These are phyloP conservation scores for Pardosa pseudoannulata DNA, from an alignment of 2,888 invertebrate species.

Conservation along the genomic window DNA sequence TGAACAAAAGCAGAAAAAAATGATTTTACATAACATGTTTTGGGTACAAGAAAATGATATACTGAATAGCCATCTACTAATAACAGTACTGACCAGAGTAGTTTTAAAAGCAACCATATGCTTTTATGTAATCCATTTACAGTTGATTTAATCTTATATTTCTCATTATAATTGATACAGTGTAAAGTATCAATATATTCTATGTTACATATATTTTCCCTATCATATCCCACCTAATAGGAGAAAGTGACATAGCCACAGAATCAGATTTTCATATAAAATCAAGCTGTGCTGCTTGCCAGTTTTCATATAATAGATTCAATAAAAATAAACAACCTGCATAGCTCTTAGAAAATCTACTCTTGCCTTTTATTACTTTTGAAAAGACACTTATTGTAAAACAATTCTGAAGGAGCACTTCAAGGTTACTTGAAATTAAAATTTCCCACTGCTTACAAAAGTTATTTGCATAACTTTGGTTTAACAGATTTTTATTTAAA, in stretches of 20 bases:
- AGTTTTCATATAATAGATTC: neutral
- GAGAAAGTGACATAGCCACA: neutral
- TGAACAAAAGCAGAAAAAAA: too few species aligned
- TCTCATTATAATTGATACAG: neutral
- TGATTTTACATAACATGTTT: too few species aligned
- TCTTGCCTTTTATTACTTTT: neutral
- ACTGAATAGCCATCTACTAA: too few species aligned
- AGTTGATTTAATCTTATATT: neutral
- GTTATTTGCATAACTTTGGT: neutral
- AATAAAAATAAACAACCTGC: conserved; percentile 14
- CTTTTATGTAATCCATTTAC: neutral
- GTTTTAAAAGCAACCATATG: neutral
- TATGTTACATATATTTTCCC: neutral
- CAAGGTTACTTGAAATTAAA: conserved; percentile 17
- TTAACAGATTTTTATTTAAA: conserved; percentile 17
- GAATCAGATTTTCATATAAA: neutral
- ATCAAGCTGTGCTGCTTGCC: neutral
- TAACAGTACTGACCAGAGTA: too few species aligned
- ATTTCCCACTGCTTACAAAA: neutral
- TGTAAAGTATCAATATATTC: neutral
- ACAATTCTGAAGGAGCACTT: conserved; percentile 33
- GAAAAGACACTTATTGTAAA: conserved; percentile 15
- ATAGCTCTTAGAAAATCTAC: conserved; percentile 7
- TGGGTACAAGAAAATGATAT: too few species aligned
- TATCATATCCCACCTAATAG: neutral